Conservation (phyloP, 2,888 invertebrate species). For the Sesamia inferens region DNA sequence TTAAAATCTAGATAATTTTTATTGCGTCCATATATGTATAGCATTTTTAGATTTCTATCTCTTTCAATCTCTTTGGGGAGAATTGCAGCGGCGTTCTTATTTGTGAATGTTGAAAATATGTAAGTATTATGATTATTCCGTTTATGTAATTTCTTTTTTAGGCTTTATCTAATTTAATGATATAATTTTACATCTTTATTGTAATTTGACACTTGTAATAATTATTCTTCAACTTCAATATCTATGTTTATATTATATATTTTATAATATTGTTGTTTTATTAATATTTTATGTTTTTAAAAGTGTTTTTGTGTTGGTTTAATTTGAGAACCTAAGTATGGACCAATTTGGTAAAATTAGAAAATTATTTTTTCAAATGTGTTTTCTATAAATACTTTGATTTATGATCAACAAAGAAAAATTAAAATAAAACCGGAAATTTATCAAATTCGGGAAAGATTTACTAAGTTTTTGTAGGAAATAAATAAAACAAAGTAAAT, state of each 20-base stretch:
- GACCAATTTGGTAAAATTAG: not conserved
- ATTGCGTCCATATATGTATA: slow-evolving; percentile 4
- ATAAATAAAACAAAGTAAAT: too few relatives aligned
- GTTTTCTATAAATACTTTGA: not conserved
- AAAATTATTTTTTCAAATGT: not conserved
- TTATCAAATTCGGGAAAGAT: too few relatives aligned
- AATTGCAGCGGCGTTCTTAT: not conserved
- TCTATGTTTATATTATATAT: not conserved
- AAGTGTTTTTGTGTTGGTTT: not conserved
- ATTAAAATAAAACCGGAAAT: too few relatives aligned
- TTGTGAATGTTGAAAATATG: not conserved
- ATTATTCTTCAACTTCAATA: not conserved
- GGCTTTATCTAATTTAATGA: not conserved
- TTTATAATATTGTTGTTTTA: not conserved
- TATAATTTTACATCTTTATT: not conserved
- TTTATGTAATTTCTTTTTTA: not conserved
- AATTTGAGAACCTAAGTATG: not conserved
- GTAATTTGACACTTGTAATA: not conserved
- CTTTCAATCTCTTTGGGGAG: not conserved
- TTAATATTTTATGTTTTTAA: not conserved
- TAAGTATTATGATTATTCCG: slow-evolving; percentile 3
- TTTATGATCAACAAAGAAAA: not conserved
- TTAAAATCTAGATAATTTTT: slow-evolving; percentile 25
- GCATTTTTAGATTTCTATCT: slow-evolving; percentile 19
- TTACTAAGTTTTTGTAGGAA: too few relatives aligned